Conservation (phyloP, 2,888 invertebrate genomes). For the Drosophila fulvimacula region DNA sequence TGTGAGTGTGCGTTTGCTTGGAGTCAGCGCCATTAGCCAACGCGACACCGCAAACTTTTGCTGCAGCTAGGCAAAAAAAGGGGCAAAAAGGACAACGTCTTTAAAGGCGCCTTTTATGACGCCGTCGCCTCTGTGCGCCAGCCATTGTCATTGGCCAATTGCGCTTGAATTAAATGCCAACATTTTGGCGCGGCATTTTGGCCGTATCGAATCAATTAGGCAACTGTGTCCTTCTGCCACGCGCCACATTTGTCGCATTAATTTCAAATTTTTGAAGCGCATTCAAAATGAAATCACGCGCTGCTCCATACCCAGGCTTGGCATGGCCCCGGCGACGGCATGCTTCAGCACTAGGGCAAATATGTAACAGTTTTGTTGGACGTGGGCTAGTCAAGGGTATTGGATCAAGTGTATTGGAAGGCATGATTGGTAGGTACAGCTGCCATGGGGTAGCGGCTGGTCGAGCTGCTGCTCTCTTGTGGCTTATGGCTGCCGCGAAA, state of each 20-base stretch:
- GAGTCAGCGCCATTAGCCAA: conserved; percentile 66
- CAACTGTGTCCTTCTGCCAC: conserved; percentile 1
- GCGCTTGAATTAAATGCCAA: conserved; percentile 14
- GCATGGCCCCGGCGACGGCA: neutral
- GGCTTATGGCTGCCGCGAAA: conserved; percentile 43
- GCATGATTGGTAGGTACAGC: too few species aligned
- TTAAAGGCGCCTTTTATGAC: conserved; percentile 44
- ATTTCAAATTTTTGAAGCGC: conserved; percentile 61
- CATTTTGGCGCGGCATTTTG: neutral
- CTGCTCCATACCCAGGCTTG: neutral
- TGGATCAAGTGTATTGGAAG: too few species aligned
- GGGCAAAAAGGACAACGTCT: conserved; percentile 1
- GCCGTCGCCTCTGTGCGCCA: conserved; percentile 17
- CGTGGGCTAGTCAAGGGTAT: too few species aligned
- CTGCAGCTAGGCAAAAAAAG: conserved; percentile 14
- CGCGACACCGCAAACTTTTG: conserved; percentile 55
- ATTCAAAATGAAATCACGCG: conserved; percentile 59
- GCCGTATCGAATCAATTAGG: conserved; percentile 27
- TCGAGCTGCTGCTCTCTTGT: neutral
- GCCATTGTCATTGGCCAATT: conserved; percentile 14
- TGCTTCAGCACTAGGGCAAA: neutral
- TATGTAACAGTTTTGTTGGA: neutral
- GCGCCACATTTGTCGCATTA: conserved; percentile 62
- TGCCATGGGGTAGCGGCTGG: conserved; percentile 7
- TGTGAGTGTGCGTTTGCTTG: conserved; percentile 23